phyloP scores from a whole-genome alignment of 1,140 invertebrate genomes.

The Chrysoperla carnea region DNA sequence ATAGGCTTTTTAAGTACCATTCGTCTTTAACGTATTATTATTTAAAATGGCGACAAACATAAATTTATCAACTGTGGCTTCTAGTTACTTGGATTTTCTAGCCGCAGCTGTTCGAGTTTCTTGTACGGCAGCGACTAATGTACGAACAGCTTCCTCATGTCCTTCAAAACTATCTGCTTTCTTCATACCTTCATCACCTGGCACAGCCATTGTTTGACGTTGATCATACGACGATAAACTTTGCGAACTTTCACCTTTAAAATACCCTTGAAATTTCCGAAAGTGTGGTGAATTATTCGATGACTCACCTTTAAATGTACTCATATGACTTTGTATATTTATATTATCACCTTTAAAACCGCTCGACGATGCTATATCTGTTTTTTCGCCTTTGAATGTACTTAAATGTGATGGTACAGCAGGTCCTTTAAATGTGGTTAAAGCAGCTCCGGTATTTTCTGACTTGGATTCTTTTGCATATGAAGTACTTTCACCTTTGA shows the following conservation, averaged over 20 bases:
- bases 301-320: neutral
- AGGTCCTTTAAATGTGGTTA: too few species aligned
- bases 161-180: constrained; percentile 51
- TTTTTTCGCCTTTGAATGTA: neutral
- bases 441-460: too few species aligned
- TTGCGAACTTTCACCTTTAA: neutral
- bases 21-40: too few species aligned
- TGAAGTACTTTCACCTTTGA: too few species aligned
- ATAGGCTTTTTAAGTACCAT: too few species aligned
- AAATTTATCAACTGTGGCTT: too few species aligned
- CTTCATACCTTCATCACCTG: constrained; percentile 22
- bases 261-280: neutral
- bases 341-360: too few species aligned
- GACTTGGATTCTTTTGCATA: too few species aligned
- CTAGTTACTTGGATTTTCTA: neutral
- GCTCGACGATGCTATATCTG: too few species aligned
- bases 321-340: neutral
- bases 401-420: neutral
- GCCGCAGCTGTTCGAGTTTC: constrained; percentile 28
- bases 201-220: constrained; percentile 3
- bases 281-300: neutral
- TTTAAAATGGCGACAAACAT: too few species aligned
- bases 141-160: constrained; percentile 52
- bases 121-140: constrained; percentile 49
- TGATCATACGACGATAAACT: neutral